Conservation (phyloP, 2,888 invertebrate genomes). For the Tetheella fluctuosa region DNA sequence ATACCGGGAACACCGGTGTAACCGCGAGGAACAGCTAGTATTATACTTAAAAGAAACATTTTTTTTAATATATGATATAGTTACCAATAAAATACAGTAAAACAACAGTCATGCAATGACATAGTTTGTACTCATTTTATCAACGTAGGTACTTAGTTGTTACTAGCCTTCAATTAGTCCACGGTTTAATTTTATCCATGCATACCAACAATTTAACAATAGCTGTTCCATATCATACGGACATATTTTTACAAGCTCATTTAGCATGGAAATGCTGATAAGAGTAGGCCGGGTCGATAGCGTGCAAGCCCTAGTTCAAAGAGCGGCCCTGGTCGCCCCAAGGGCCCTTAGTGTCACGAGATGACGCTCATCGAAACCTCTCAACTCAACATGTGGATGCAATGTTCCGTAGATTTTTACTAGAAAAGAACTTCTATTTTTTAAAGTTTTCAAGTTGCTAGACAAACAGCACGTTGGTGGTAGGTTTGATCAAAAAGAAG, state of each 20-base stretch:
- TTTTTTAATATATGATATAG: too few relatives aligned
- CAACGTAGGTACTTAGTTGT: too few relatives aligned
- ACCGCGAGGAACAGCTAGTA: too few relatives aligned
- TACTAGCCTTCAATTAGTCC: background rate
- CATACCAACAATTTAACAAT: background rate
- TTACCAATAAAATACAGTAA: too few relatives aligned
- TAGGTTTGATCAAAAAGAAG: too few relatives aligned
- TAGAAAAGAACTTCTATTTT: conserved; percentile 36
- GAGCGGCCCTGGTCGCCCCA: conserved; percentile 28
- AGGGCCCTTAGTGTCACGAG: conserved; percentile 44
- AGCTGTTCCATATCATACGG: background rate
- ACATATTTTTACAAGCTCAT: background rate
- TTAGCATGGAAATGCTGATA: conserved; percentile 4
- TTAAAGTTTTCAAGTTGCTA: conserved; percentile 13
- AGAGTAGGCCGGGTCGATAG: conserved; percentile 13
- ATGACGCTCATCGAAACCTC: conserved; percentile 53
- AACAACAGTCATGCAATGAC: too few relatives aligned
- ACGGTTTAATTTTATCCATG: background rate
- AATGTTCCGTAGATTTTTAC: conserved; percentile 41
- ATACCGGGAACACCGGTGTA: too few relatives aligned
- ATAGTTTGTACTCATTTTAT: too few relatives aligned
- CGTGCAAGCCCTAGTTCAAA: conserved; percentile 25
- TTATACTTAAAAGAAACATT: too few relatives aligned
- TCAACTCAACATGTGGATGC: conserved; percentile 44
- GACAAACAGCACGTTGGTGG: background rate